Conservation (phyloP, 92 coral and sea anemone genomes). For the Zoanthus sansibaricus region DNA sequence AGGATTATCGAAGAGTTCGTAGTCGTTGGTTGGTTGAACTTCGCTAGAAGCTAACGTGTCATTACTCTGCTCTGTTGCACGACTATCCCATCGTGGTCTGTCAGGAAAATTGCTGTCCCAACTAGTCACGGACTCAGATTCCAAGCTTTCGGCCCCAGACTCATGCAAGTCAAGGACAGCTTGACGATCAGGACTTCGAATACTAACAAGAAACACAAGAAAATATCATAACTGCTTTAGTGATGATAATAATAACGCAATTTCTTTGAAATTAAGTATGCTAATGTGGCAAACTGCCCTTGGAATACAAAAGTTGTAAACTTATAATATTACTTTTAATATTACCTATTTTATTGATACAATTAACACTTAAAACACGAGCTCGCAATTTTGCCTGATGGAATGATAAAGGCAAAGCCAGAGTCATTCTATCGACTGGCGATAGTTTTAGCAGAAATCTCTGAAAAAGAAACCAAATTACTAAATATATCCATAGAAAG, state of each 20-base stretch:
- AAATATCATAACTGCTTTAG: not conserved
- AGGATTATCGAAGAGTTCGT: constrained; percentile 4
- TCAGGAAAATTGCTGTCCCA: constrained; percentile 51
- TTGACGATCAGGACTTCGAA: constrained; percentile 30
- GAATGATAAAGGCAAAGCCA: too few species aligned
- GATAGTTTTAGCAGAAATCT: too few species aligned
- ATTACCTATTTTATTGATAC: too few species aligned
- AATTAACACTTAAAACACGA: too few species aligned
- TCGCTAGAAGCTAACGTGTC: constrained; percentile 27
- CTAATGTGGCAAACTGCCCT: too few species aligned
- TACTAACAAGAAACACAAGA: not conserved
- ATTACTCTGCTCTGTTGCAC: constrained; percentile 21
- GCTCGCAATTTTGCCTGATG: too few species aligned
- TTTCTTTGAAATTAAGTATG: too few species aligned
- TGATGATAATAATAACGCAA: not conserved
- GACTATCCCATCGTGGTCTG: constrained; percentile 34
- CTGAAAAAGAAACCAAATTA: too few species aligned
- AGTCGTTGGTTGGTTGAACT: constrained; percentile 9
- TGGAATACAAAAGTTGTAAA: too few species aligned
- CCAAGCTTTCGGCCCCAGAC: constrained; percentile 27
- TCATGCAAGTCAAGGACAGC: constrained; percentile 43
- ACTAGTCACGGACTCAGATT: constrained; percentile 41
- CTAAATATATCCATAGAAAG: too few species aligned
- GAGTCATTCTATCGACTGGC: too few species aligned
- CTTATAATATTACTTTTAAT: too few species aligned